These are phyloP conservation scores for Mellivora capensis DNA, from an alignment of 2,113 vertebrate species.

Conservation along the genomic window DNA sequence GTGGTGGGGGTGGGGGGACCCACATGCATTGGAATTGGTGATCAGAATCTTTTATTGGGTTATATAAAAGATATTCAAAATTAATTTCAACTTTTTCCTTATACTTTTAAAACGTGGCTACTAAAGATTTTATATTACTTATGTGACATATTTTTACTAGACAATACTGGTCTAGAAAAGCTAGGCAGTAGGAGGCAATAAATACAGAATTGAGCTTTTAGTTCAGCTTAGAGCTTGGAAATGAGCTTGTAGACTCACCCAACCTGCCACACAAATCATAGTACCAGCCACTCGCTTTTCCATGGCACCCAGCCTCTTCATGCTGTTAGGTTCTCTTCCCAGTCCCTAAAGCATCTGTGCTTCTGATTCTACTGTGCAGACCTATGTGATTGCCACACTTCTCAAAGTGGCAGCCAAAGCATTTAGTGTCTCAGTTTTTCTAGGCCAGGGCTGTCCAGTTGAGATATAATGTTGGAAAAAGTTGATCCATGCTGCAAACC, in stretches of 20 bases:
- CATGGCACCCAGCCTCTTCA: neutral
- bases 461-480: neutral
- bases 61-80: neutral
- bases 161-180: neutral
- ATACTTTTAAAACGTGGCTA: neutral
- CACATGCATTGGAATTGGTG: neutral
- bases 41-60: neutral
- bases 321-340: neutral
- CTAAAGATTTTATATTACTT: neutral
- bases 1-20: neutral
- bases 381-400: neutral
- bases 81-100: neutral
- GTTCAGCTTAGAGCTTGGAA: neutral
- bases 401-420: neutral
- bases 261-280: neutral
- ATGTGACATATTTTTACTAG: neutral
- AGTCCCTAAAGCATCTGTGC: neutral
- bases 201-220: neutral
- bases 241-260: neutral
- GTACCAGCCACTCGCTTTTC: neutral
- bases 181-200: neutral
- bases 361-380: neutral
- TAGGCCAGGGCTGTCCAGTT: neutral
- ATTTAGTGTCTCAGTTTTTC: neutral
- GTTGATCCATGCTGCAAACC: neutral